Evolutionary conservation across 1,140 invertebrate genomes (phyloP), one percentile per base, ranked within the genome.

Genomic region (Monochamus saltuarius): DNA sequence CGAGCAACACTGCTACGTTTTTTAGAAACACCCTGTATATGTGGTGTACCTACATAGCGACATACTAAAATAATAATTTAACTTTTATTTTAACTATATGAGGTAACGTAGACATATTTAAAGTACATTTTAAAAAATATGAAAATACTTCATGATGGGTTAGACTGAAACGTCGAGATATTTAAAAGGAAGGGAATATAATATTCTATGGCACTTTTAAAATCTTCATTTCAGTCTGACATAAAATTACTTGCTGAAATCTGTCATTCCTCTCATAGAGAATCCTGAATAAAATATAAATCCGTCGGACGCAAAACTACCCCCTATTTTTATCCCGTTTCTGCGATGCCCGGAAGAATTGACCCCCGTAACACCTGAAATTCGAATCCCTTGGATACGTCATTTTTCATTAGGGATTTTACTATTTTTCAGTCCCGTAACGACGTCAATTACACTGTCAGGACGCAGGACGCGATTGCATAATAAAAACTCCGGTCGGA

Each of bases 181-280:
- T n/a, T n/a, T n/a, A n/a, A n/a, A 29, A 29, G 2, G 2, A 2
- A 29, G 22, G 2, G 2, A 29, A 29, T 29, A 3, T 29, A 29
- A 29, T 29, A 29, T 29, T 29, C 6, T 29, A 29, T 6, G 22
- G 22, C 22, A 29, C 6, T 29, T 29, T 29, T 29, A 29, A 29
- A 29, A 29, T 29, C 22, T 3, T 29, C 22, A 29, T 3, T 3
- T 29, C 22, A 29, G 22, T 6, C 22, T 29, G 6, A 29, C 2
- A 29, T 29, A 56, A 56, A 51, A 36, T 51, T 36, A 51, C 34
- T n/a, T 10, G 29, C 35, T 14, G 49, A 51, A 51, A 51, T 51
- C 8, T 51, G 49, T 51, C 49, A 51, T 35, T 34, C 14, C 16
- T 6, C 49, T 37, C 49, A 51, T 11, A 29, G 35, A 51, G 10